Evolutionary conservation across 1,140 invertebrate genomes (phyloP).

Genomic region (Cephus cinctus): DNA sequence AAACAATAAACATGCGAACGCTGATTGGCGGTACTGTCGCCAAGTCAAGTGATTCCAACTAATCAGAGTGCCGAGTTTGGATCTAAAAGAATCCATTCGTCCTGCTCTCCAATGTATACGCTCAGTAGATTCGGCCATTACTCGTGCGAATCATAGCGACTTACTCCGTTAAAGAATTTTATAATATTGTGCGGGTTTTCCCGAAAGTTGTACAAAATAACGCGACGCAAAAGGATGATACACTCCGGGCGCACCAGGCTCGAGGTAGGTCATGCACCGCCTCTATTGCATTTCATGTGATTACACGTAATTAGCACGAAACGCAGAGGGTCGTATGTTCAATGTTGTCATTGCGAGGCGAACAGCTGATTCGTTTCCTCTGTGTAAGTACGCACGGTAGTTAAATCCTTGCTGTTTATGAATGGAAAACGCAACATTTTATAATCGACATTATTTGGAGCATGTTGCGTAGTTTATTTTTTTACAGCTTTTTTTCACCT

Average conservation of each 20-base stretch:
- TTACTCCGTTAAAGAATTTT: slow-evolving; percentile 31
- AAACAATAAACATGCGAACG: slow-evolving; percentile 37
- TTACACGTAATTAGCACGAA: neutral
- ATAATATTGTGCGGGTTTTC: slow-evolving; percentile 47
- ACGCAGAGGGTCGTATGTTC: slow-evolving; percentile 33
- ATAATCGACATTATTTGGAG: no score
- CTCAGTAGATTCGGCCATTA: slow-evolving; percentile 55
- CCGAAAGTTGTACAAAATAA: slow-evolving; percentile 55
- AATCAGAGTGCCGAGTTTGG: slow-evolving; percentile 19
- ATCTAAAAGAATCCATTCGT: slow-evolving; percentile 23
- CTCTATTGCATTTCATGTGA: neutral
- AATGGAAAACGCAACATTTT: neutral
- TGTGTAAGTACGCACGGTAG: no score
- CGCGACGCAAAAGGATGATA: slow-evolving; percentile 59
- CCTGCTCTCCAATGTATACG: slow-evolving; percentile 21
- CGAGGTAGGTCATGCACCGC: slow-evolving; percentile 46
- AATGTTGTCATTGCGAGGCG: slow-evolving; percentile 53
- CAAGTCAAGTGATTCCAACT: slow-evolving; percentile 37
- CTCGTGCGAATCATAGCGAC: slow-evolving; percentile 42
- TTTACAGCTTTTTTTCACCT: no score
- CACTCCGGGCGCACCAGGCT: slow-evolving; percentile 56
- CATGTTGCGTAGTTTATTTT: no score
- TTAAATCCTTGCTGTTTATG: neutral
- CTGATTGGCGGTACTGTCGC: slow-evolving; percentile 46
- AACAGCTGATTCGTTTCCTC: slow-evolving; percentile 53